Percentiles rank a stretch among this genome's conserved stretches.
Evolutionary conservation across 2,888 invertebrate genomes (phyloP).

Genomic region (Camptogramma bilineatum): DNA sequence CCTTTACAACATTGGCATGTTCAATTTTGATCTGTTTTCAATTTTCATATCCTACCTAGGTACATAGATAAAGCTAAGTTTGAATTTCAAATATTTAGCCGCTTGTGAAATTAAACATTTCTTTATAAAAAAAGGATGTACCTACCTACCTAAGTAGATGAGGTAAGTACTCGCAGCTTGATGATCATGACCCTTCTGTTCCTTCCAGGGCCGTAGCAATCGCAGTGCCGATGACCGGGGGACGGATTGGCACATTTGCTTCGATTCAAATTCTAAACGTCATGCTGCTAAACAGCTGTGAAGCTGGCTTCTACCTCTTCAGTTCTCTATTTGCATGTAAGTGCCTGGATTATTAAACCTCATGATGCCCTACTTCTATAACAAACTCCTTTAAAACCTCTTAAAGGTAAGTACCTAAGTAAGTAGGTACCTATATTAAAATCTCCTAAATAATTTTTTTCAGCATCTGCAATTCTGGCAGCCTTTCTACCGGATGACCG

Average conservation of each 20-base stretch:
- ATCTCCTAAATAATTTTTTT: constrained; percentile 29
- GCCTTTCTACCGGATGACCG: constrained; percentile 65
- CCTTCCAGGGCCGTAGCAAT: constrained; percentile 85
- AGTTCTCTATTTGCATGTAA: constrained; percentile 75
- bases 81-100: too few relatives aligned
- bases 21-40: too few relatives aligned
- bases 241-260: constrained; percentile 84
- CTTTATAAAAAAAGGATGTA: too few relatives aligned
- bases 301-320: constrained; percentile 85
- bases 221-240: constrained; percentile 83
- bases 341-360: constrained; percentile 42
- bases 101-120: too few relatives aligned
- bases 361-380: background rate
- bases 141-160: too few relatives aligned
- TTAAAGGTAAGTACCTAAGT: too few relatives aligned
- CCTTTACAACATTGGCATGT: too few relatives aligned
- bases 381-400: too few relatives aligned
- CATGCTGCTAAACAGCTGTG: constrained; percentile 84
- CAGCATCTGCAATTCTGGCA: constrained; percentile 62
- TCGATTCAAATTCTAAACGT: constrained; percentile 86
- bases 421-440: too few relatives aligned
- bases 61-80: too few relatives aligned
- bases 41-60: too few relatives aligned
- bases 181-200: background rate
- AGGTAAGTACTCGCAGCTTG: background rate